Evolutionary conservation across 2,888 invertebrate genomes (phyloP), one percentile per base, ranked within the genome.

Genomic region (Agrochola litura): DNA sequence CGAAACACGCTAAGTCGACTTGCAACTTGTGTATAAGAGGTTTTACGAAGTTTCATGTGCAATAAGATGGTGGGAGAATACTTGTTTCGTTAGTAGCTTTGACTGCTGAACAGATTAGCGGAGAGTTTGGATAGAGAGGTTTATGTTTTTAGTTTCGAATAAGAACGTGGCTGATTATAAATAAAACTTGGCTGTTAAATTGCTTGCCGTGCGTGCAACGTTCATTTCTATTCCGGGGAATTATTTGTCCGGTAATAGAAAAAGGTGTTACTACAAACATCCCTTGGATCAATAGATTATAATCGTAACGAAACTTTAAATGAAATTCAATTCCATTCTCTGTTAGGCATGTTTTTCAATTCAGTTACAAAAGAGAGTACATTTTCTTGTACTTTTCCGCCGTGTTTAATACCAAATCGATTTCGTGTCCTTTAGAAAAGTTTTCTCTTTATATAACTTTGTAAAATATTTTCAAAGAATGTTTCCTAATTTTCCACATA

Each of bases 11-110:
- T 85, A 86, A 86, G 82, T 77, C 87, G 67, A 71, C 65, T 74
- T 78, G 64, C 65, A 70, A 66, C 69, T 86, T 66, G 58, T 74
- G 74, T 79, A 30, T 67, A 79, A 70, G 86, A 78, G 74, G 86
- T 80, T 83, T 86, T 68, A 41, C 30, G 49, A 86, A 83, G 84
- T 83, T 83, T 86, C 71, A 75, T 79, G 75, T 84, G 84, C 84
- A 83, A 67, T 86, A 84, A 75, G 72, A 70, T 69, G 61, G 54
- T 54, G 66, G 52, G 52, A 46, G 54, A 37, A 56, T 73, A 72
- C 60, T 65, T 83, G 72, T 86, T 70, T 75, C 63, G 63, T 72
- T 77, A 70, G 63, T 68, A 69, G 63, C 60, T 74, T 64, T 54
- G 82, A 49, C 37, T 70, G 52, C 56, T 56, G 30, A 22, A 49